These are phyloP conservation scores for Gnatocerus cornutus DNA, from an alignment of 2,888 invertebrate genomes.

Conservation along the genomic window DNA sequence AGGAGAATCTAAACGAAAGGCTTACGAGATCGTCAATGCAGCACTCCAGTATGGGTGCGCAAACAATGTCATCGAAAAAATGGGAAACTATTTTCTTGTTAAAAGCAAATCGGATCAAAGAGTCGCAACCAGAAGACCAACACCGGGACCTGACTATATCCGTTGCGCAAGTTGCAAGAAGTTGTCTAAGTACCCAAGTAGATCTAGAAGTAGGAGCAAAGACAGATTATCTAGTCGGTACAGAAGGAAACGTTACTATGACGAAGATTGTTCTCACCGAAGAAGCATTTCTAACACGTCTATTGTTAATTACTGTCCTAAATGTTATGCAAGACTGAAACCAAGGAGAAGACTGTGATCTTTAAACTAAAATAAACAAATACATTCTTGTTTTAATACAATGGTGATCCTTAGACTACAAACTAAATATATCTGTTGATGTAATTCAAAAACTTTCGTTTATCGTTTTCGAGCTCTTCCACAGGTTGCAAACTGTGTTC, in stretches of 20 bases:
- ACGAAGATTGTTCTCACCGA: not conserved
- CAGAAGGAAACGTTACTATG: constrained; percentile 1
- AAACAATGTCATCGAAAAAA: constrained; percentile 58
- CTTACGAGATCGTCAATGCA: constrained; percentile 58
- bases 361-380: constrained; percentile 37
- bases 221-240: not conserved
- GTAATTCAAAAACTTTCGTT: constrained; percentile 71
- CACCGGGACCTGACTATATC: constrained; percentile 32
- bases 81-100: constrained; percentile 58
- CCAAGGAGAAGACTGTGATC: constrained; percentile 9
- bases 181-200: constrained; percentile 11
- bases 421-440: constrained; percentile 63
- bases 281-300: constrained; percentile 21
- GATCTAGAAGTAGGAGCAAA: constrained; percentile 1
- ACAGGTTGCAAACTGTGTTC: constrained; percentile 68
- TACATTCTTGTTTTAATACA: constrained; percentile 13
- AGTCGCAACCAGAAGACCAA: constrained; percentile 13
- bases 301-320: constrained; percentile 27
- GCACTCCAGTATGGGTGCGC: constrained; percentile 61
- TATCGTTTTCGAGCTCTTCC: constrained; percentile 68
- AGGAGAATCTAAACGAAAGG: constrained; percentile 4
- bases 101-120: constrained; percentile 39
- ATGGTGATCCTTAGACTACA: constrained; percentile 53
- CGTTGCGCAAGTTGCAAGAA: constrained; percentile 41
- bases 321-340: constrained; percentile 26